phyloP scores from a whole-genome alignment of 2,113 vertebrate species.

The Etheostoma cragini region DNA sequence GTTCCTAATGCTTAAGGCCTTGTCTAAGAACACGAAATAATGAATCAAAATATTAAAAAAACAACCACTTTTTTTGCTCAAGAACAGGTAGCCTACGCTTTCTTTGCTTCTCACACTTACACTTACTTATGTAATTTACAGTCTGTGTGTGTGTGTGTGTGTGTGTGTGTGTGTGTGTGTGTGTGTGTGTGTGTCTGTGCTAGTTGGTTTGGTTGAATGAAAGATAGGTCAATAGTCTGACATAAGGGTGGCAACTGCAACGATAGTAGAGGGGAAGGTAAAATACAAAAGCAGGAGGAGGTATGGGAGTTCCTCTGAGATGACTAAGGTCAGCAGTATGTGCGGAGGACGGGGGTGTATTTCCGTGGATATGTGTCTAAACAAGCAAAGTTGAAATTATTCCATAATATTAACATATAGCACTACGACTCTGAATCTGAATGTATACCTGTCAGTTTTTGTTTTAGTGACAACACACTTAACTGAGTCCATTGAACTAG shows the following conservation, averaged over 20 bases:
- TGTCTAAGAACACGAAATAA: neutral
- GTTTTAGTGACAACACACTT: neutral
- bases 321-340: constrained; percentile 6
- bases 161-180: constrained; percentile 8
- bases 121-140: neutral
- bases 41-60: neutral
- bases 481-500: neutral
- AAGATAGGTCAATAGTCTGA: constrained; percentile 28
- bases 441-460: neutral
- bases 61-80: neutral
- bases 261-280: neutral
- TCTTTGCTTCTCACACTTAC: neutral
- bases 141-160: constrained; percentile 11
- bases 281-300: constrained; percentile 22
- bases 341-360: neutral
- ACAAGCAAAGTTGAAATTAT: neutral
- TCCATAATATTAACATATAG: neutral
- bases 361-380: neutral
- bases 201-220: constrained; percentile 4
- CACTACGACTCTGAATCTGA: neutral
- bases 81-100: neutral
- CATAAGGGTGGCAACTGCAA: neutral
- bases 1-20: neutral
- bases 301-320: constrained; percentile 17
- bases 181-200: constrained; percentile 6